Conservation (phyloP, 2,888 invertebrate genomes). For the Sipunculus nudus region DNA sequence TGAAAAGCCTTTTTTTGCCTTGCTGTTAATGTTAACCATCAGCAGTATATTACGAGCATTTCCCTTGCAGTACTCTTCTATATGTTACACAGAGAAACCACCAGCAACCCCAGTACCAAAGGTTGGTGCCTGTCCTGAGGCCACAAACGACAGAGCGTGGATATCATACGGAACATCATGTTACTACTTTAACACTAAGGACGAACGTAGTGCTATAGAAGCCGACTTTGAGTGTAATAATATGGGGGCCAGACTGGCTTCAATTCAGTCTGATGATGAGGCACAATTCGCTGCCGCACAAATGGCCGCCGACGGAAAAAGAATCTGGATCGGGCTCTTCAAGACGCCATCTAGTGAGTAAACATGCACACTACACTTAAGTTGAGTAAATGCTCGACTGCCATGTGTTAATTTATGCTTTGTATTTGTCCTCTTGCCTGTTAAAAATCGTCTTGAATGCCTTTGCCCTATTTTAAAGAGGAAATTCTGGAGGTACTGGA, state of each 20-base stretch:
- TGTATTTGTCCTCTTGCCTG: too few relatives aligned
- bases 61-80: too few relatives aligned
- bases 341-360: background rate
- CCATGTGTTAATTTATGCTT: too few relatives aligned
- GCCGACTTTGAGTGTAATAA: slow-evolving; percentile 7
- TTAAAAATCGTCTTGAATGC: too few relatives aligned
- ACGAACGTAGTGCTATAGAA: background rate
- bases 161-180: slow-evolving; percentile 2
- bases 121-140: background rate
- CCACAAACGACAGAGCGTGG: background rate
- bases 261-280: slow-evolving; percentile 3
- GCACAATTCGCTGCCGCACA: background rate
- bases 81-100: slow-evolving; percentile 3
- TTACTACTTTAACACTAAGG: background rate
- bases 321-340: background rate
- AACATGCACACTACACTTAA: too few relatives aligned
- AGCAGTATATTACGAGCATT: too few relatives aligned
- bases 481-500: too few relatives aligned
- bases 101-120: background rate
- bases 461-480: too few relatives aligned
- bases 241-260: background rate
- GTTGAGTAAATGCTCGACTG: too few relatives aligned
- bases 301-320: background rate
- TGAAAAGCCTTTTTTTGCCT: too few relatives aligned
- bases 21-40: too few relatives aligned